These are phyloP conservation scores for Xestia ashworthii DNA, from an alignment of 2,888 invertebrate genomes.

Conservation along the genomic window DNA sequence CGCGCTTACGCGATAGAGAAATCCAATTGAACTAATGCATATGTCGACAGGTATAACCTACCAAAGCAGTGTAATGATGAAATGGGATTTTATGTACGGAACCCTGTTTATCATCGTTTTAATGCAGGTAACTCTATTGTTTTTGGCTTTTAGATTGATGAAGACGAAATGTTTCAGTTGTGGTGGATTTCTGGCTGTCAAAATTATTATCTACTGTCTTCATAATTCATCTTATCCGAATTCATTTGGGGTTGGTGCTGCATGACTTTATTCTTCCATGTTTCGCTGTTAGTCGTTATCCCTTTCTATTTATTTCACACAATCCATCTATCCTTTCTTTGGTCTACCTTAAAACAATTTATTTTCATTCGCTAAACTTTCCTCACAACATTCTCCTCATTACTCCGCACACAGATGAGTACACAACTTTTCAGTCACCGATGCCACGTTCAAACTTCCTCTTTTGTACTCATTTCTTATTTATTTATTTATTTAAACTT, in stretches of 20 bases:
- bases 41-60: constrained; percentile 35
- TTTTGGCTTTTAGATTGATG: constrained; percentile 9
- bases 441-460: background rate
- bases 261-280: background rate
- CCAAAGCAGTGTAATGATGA: constrained; percentile 26
- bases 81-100: constrained; percentile 39
- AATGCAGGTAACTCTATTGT: constrained; percentile 12
- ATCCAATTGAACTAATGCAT: constrained; percentile 68
- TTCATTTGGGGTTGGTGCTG: background rate
- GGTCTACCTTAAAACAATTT: background rate
- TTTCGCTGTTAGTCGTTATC: background rate
- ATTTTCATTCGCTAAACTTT: background rate
- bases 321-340: background rate
- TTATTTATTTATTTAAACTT: too few species aligned
- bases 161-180: background rate
- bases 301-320: background rate
- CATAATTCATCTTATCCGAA: background rate
- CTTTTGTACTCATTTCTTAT: background rate
- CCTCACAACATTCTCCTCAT: background rate
- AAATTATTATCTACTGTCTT: background rate
- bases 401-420: background rate
- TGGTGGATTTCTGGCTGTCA: background rate
- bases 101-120: constrained; percentile 8
- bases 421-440: background rate
- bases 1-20: constrained; percentile 40